Evolutionary conservation across 2,888 invertebrate species (phyloP).

Genomic region (Trichogramma dendrolimi): DNA sequence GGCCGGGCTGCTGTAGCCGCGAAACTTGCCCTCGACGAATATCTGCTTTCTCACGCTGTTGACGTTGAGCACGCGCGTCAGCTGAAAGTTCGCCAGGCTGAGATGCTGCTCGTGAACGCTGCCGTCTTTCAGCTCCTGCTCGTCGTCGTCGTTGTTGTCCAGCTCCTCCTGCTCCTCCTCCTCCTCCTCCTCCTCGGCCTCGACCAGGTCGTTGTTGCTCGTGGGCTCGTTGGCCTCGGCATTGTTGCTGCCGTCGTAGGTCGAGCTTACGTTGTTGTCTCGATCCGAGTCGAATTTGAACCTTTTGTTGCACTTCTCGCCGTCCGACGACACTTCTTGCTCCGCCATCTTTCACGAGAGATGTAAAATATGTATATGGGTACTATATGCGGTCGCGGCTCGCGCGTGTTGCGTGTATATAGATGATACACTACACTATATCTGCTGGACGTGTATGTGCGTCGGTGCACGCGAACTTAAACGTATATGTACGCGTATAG

Average conservation of each 20-base stretch:
- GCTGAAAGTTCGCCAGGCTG: conserved; percentile 64
- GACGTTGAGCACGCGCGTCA: conserved; percentile 66
- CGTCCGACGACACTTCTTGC: too few species aligned
- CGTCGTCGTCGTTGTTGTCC: background rate
- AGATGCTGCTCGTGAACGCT: conserved; percentile 44
- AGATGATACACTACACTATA: too few species aligned
- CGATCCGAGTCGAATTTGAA: too few species aligned
- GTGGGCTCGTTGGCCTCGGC: conserved; percentile 16
- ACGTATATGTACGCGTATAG: too few species aligned
- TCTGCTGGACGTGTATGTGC: too few species aligned
- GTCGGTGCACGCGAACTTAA: too few species aligned
- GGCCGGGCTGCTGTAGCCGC: conserved; percentile 60
- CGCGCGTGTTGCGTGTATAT: background rate
- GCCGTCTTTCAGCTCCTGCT: background rate
- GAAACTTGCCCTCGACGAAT: conserved; percentile 67
- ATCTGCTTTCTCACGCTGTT: conserved; percentile 70
- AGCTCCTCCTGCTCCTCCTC: conserved; percentile 7
- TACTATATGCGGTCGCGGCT: background rate
- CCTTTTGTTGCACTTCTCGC: too few species aligned
- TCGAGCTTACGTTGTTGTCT: too few species aligned
- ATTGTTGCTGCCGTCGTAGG: conserved; percentile 9
- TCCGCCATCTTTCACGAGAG: background rate
- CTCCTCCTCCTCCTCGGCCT: conserved; percentile 9
- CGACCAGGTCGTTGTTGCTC: conserved; percentile 1
- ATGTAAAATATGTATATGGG: background rate